These are phyloP conservation scores for Criorhina ranunculi DNA, from an alignment of 2,888 invertebrate species.

Conservation along the genomic window DNA sequence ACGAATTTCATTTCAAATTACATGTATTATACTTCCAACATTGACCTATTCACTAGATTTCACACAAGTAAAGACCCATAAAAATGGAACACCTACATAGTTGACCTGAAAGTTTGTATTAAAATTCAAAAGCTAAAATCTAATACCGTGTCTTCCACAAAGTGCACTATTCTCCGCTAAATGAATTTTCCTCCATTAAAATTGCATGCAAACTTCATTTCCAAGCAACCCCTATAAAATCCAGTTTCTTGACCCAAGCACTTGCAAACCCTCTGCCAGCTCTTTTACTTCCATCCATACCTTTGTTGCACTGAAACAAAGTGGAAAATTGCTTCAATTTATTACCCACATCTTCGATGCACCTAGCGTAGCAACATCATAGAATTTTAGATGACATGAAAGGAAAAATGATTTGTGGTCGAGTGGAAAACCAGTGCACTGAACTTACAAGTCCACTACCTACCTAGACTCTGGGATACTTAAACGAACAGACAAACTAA, in stretches of 20 bases:
- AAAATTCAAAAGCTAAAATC: no score
- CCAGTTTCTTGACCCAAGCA: conserved; percentile 41
- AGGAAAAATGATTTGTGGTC: conserved; percentile 72
- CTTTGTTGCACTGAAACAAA: conserved; percentile 68
- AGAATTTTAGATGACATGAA: conserved; percentile 69
- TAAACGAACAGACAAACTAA: conserved; percentile 18
- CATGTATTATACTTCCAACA: no score
- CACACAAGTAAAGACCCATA: no score
- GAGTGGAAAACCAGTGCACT: conserved; percentile 46
- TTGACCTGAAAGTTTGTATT: no score
- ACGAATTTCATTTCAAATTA: no score
- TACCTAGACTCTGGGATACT: not conserved
- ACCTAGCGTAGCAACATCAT: conserved; percentile 58
- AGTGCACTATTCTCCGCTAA: not conserved
- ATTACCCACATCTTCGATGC: conserved; percentile 68
- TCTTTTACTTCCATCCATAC: conserved; percentile 26
- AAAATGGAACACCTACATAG: no score
- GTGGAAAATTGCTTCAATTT: conserved; percentile 72
- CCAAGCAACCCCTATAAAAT: conserved; percentile 14
- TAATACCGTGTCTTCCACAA: not conserved
- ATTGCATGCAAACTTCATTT: conserved; percentile 33
- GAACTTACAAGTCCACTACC: conserved; percentile 55
- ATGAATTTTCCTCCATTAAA: conserved; percentile 34
- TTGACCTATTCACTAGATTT: no score
- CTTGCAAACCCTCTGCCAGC: conserved; percentile 5